Evolutionary conservation across 2,113 vertebrate genomes (phyloP), one percentile per base, ranked within the genome.

Genomic region (Zingel zingel): DNA sequence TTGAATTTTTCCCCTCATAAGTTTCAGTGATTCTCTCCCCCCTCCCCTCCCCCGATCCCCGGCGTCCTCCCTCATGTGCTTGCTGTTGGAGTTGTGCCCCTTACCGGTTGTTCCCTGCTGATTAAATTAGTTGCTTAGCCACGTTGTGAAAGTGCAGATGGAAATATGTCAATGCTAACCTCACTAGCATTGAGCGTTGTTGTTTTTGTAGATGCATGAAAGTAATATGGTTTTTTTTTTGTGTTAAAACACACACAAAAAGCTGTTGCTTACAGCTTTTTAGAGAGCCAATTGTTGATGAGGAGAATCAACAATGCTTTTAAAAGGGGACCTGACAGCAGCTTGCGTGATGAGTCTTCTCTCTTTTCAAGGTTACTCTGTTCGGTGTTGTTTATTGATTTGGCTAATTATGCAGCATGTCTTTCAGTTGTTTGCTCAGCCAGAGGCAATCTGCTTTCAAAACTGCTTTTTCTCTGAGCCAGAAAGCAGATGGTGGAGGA

Each of bases 381-480:
- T 83, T 80, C 54, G 21, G 3, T 12, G 13, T 61, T 79, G 61
- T 70, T 74, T 68, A 74, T 85, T 85, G 81, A 88, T 91, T 74
- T 65, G 66, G 54, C 23, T 74, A 58, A 88, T 91, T 79, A 81
- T 85, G 83, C 74, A 23, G 83, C 87, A 84, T 86, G 81, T 76
- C 87, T 90, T 92, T 81, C 23, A 63, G 76, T 83, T 78, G 74
- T 87, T 87, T 84, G 76, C 71, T 77, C 45, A 66, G 73, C 79
- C 70, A 62, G 67, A 86, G 58, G 53, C 47, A 53, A 68, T 85
- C 81, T 86, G 77, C 74, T 84, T 71, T 36, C 36, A 59, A 36
- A 25, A 54, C n/a, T n/a, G 50, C 62, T 83, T 77, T 77, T 88
- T 27, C 53, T 81, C 58, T 36, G 14, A 75, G 83, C 77, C 73